Evolutionary conservation across 2,113 vertebrate species (phyloP).

Genomic region (Mus pahari): DNA sequence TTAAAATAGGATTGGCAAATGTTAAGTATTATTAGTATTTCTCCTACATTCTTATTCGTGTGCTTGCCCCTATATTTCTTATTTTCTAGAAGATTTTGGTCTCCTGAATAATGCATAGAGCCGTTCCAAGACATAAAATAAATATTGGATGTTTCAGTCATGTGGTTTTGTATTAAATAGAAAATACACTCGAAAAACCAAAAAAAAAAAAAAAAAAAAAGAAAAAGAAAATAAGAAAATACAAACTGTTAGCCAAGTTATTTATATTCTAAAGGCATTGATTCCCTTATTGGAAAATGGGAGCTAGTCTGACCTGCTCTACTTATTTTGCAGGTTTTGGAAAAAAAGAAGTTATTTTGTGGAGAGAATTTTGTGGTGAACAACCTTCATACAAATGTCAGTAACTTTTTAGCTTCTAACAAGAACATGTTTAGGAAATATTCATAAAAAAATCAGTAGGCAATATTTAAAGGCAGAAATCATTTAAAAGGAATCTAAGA

Average conservation of each 20-base stretch:
- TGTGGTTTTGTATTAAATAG: background rate
- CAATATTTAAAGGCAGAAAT: conserved; percentile 10
- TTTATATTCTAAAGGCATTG: background rate
- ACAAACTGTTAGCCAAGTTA: background rate
- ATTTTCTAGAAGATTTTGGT: background rate
- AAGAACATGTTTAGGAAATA: background rate
- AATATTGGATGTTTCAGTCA: conserved; percentile 16
- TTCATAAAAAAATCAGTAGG: background rate
- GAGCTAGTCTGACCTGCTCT: background rate
- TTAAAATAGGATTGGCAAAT: conserved; percentile 1
- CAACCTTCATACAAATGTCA: background rate
- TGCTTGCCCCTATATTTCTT: background rate
- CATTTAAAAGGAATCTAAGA: background rate
- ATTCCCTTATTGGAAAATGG: background rate
- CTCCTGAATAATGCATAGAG: conserved; percentile 46
- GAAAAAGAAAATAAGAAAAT: too few species aligned
- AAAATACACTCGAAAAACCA: too few species aligned
- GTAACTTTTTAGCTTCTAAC: background rate
- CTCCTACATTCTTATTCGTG: background rate
- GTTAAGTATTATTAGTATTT: conserved; percentile 16
- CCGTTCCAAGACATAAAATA: background rate
- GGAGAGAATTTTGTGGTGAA: background rate
- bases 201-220: too few species aligned
- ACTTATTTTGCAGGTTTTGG: conserved; percentile 2
- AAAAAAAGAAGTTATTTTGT: background rate